Evolutionary conservation across 2,113 vertebrate genomes (phyloP), one percentile per base, ranked within the genome.

Genomic region (Malurus elegans): DNA sequence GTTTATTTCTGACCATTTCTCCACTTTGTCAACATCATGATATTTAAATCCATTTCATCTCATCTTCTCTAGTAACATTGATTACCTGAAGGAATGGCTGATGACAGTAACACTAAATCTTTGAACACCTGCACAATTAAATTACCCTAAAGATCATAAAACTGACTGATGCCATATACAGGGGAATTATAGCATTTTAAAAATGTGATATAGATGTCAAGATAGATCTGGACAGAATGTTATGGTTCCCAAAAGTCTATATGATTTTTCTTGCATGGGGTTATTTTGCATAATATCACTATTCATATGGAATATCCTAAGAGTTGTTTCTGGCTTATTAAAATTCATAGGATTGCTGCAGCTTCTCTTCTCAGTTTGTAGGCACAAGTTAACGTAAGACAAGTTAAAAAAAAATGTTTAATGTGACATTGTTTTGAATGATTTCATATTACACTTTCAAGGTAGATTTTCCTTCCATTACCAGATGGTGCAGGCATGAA

Each of bases 111-210:
- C 72, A 86, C 38, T 87, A 93, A 94, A 95, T 20, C 50, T 79
- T 84, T 86, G 44, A 87, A 90, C 17, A 91, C 36, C 36, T 75
- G 78, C 21, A 48, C 40, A 34, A 64, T 60, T 75, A 92, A 92
- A 88, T 93, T 92, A 82, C 29, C 24, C 40, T 54, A 91, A 92
- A 95, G 58, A 29, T 83, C 74, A 72, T 95, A 88, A 96, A 91
- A 88, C 2, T 86, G 51, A 57, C 79, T 83, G 44, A 84, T 89
- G 26, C 5, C 36, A 74, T 54, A 91, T 86, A 44, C 26, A 88
- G 88, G 29, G 45, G 40, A 95, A 93, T 89, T 61, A 91, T 14
- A 31, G 18, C n/a, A 78, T 86, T 95, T 96, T 83, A 56, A 83
- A 90, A 69, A 26, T 74, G 8, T 93, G 48, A 79, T 94, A 71